phyloP scores from a whole-genome alignment of 2,113 vertebrate species.

The Rana temporaria region DNA sequence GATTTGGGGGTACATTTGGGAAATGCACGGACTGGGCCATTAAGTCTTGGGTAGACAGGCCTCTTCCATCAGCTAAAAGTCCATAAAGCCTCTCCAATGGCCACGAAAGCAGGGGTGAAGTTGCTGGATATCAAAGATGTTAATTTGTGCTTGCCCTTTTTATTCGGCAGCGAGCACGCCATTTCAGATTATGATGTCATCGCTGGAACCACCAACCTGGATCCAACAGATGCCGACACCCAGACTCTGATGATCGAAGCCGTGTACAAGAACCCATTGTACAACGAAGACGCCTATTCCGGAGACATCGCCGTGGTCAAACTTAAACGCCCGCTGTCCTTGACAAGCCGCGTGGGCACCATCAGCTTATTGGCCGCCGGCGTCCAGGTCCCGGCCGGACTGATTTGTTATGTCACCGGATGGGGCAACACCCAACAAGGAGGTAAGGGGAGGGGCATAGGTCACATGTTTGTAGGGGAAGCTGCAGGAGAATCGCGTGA shows the following conservation, averaged over 20 bases:
- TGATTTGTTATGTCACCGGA: conserved; percentile 52
- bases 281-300: background rate
- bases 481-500: too few relatives aligned
- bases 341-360: background rate
- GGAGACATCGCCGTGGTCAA: conserved; percentile 49
- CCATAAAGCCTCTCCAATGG: too few relatives aligned
- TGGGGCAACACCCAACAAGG: conserved; percentile 48
- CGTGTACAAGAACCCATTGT: background rate
- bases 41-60: too few relatives aligned
- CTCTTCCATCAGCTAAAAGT: too few relatives aligned
- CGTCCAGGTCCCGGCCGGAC: conserved; percentile 26
- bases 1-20: too few relatives aligned
- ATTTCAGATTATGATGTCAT: background rate
- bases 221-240: background rate
- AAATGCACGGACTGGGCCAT: too few relatives aligned
- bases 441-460: conserved; percentile 42
- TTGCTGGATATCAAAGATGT: too few relatives aligned
- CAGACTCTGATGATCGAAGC: background rate
- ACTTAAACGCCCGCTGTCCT: conserved; percentile 33
- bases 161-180: background rate
- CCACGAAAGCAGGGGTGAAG: too few relatives aligned
- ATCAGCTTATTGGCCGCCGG: conserved; percentile 41
- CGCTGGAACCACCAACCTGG: background rate
- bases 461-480: background rate
- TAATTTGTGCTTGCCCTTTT: too few relatives aligned